Base-by-base conservation (phyloP, 1,140 invertebrate genomes). In the Phenacoccus solenopsis region DNA sequence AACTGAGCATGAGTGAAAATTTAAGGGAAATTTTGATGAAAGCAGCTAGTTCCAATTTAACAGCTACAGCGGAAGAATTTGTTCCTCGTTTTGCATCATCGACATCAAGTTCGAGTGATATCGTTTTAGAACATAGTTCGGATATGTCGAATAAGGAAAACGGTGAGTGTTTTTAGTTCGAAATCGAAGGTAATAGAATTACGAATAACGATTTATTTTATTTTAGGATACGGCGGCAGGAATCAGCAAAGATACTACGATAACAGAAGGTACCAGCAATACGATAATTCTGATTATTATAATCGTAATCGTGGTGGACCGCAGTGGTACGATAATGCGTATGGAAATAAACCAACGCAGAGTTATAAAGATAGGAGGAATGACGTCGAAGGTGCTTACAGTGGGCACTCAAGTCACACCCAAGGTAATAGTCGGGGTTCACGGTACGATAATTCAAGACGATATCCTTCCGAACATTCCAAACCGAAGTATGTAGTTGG, bases 1-100 rank as follows among this genome's bases (percentile, higher is more conserved):
- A 25, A 24, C 25, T 3, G 21, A 64, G 21, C 21, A 64, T 64
- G 59, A 64, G 59, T 22, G 20, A 64, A 9, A 64, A 64, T 64
- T 27, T 64, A 10, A 20, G 25, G 1, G 59, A 64, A 64, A 64
- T 64, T 10, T 64, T 64, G 10, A 64, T 22, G 4, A 64, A 22
- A 64, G 59, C 59, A 24, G 59, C 59, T 3, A 64, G 25, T 64
- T 64, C 59, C 16, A 64, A 64, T 24, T 64, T 64, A 16, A 64
- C 59, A 9, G 3, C 59, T 24, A 64, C 59, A 27, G 59, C 59
- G 2, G 25, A 5, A 25, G 59, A 64, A 64, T 64, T 64, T 64
- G 20, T 64, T 24, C 59, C 59, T 64, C 38, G 38, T 49, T 64
- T 22, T 59, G 9, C 59, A 24, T 24, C 59, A 64, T 64, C 38